Base-by-base conservation (phyloP, 2,113 vertebrate genomes). In the Cochlearius cochlearius region DNA sequence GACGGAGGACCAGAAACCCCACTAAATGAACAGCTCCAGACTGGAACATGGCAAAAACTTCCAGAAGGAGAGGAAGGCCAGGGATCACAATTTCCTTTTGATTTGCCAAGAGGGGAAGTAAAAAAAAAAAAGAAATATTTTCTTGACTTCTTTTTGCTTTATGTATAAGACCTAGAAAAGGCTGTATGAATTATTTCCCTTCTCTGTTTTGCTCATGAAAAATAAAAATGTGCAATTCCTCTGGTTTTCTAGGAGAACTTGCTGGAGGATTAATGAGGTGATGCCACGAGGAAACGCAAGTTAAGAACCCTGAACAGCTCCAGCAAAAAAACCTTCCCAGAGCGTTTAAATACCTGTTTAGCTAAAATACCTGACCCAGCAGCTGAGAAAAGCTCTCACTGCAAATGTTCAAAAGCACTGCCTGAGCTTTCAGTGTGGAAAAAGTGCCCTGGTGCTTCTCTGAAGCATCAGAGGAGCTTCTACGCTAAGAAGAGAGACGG, bases 261-360 rank as follows among this genome's bases (percentile, higher is more conserved):
- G 60, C 47, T 38, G 80, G 80, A 94, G 90, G 76, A 95, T 92
- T 92, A 88, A 97, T 77, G 76, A 95, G 92, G 80, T 92, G 90
- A 77, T 68, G 86, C 64, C 92, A 77, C 0, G 0, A 81, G 56
- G 72, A 91, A 96, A 77, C 9, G 32, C 50, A 36, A 95, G 63
- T 92, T 92, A 96, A 96, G 92, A 96, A 96, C 94, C 82, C 92
- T 93, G 95, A 97, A 96, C 90, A 94, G 92, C 96, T 93, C 95
- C 90, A 62, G 75, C 0, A 0, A 19, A 59, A 59, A 49, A 45
- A 8, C 7, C 47, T 79, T 85, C 74, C 12, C 36, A 5, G 52
- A n/a, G 45, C 0, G 3, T 68, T 82, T 66, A 85, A 96, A 93
- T 85, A 79, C 53, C 58, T 82, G 67, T 41, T 85, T 38, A 53